phyloP scores from a whole-genome alignment of 2,797 vertebrate species.

The Brachymystax lenok region DNA sequence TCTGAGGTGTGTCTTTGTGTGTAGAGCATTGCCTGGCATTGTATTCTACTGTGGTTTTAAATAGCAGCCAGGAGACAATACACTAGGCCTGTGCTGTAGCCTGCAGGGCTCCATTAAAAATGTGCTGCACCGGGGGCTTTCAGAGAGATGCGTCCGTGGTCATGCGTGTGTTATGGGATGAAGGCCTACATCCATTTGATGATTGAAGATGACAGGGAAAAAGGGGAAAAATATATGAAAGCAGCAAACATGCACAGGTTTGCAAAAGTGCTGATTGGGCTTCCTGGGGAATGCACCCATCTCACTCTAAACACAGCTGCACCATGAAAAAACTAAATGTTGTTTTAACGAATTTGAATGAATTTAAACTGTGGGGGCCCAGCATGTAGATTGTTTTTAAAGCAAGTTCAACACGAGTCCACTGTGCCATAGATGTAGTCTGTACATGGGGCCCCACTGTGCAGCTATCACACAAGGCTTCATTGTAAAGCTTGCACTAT shows the following conservation, averaged over 20 bases:
- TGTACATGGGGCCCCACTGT: not conserved
- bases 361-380: not conserved
- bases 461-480: not conserved
- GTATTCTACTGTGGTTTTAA: constrained; percentile 27
- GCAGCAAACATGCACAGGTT: not conserved
- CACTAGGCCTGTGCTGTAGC: constrained; percentile 23
- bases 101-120: constrained; percentile 62
- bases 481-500: not conserved
- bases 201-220: no score
- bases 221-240: no score
- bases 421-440: not conserved
- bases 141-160: constrained; percentile 4
- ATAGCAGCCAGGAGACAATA: constrained; percentile 1
- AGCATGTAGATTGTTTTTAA: not conserved
- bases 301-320: not conserved
- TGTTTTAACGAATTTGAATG: not conserved
- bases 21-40: constrained; percentile 31
- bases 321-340: not conserved
- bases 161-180: not conserved
- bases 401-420: not conserved
- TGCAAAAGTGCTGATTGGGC: not conserved
- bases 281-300: no score
- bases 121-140: constrained; percentile 37
- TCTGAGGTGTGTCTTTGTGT: constrained; percentile 38
- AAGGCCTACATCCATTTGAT: no score